Evolutionary conservation across 2,888 invertebrate genomes (phyloP).

Genomic region (Synergus itoensis): DNA sequence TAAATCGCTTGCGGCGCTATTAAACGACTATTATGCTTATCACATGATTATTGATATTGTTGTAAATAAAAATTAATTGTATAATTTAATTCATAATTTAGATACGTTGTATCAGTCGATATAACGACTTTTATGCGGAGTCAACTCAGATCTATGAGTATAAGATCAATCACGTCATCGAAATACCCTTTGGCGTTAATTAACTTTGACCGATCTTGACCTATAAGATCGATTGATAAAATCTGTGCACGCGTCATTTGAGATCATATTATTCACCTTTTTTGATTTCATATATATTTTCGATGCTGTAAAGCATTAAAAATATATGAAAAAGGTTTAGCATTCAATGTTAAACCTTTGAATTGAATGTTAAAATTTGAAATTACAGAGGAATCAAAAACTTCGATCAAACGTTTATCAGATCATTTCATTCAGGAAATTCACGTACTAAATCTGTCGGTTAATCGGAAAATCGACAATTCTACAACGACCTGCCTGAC

Average conservation of each 20-base stretch:
- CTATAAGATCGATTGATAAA: neutral
- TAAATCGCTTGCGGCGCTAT: neutral
- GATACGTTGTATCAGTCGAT: neutral
- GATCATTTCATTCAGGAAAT: neutral
- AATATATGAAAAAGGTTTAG: too few relatives aligned
- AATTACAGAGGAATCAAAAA: too few relatives aligned
- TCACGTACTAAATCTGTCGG: neutral
- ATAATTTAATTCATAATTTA: too few relatives aligned
- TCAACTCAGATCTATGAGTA: neutral
- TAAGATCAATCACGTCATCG: neutral
- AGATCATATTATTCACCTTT: neutral
- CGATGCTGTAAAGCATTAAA: too few relatives aligned
- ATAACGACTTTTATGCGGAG: neutral
- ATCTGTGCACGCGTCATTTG: neutral
- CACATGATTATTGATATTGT: too few relatives aligned
- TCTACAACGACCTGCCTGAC: neutral
- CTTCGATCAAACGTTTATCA: neutral
- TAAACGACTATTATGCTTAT: neutral
- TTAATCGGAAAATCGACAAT: conserved; percentile 35
- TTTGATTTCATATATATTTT: neutral
- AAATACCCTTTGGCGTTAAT: neutral
- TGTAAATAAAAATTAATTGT: too few relatives aligned
- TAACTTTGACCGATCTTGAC: conserved; percentile 9
- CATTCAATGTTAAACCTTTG: too few relatives aligned
- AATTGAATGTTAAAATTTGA: too few relatives aligned